These are phyloP conservation scores for Balanococcus diminutus DNA, from an alignment of 2,888 invertebrate species.

Conservation along the genomic window DNA sequence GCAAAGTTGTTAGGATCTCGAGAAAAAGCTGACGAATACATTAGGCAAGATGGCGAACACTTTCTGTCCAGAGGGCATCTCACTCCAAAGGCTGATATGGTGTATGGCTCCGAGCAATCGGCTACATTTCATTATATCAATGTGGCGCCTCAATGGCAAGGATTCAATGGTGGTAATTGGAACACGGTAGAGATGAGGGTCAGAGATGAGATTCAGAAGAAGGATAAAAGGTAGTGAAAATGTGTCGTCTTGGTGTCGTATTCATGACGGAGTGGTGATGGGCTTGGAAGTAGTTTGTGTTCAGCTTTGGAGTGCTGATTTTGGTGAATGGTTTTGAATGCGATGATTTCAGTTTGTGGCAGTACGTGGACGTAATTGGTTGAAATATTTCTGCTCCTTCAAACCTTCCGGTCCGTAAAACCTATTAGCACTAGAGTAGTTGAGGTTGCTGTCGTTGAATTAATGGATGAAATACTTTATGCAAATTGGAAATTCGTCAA, in stretches of 20 bases:
- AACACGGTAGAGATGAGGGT: constrained; percentile 59
- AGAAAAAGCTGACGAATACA: constrained; percentile 63
- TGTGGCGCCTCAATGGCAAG: constrained; percentile 72
- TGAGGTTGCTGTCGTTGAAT: too few species aligned
- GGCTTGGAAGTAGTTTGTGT: too few species aligned
- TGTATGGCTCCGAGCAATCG: constrained; percentile 68
- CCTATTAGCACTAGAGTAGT: too few species aligned
- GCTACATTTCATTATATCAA: constrained; percentile 71
- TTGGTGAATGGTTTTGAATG: too few species aligned
- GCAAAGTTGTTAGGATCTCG: constrained; percentile 60
- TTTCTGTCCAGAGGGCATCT: constrained; percentile 69
- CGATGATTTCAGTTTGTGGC: too few species aligned
- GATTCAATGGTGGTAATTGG: constrained; percentile 69
- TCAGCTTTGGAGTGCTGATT: neutral
- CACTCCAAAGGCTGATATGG: constrained; percentile 69
- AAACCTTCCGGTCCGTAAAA: too few species aligned
- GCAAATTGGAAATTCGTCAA: too few species aligned
- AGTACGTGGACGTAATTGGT: too few species aligned
- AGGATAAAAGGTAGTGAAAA: neutral
- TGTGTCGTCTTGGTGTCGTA: neutral
- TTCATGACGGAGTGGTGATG: neutral
- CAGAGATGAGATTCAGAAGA: neutral
- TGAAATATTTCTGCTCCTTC: too few species aligned
- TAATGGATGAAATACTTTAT: too few species aligned
- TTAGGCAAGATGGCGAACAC: constrained; percentile 59